These are phyloP conservation scores for Crepidodera aurea DNA, from an alignment of 2,888 invertebrate genomes.

Conservation along the genomic window DNA sequence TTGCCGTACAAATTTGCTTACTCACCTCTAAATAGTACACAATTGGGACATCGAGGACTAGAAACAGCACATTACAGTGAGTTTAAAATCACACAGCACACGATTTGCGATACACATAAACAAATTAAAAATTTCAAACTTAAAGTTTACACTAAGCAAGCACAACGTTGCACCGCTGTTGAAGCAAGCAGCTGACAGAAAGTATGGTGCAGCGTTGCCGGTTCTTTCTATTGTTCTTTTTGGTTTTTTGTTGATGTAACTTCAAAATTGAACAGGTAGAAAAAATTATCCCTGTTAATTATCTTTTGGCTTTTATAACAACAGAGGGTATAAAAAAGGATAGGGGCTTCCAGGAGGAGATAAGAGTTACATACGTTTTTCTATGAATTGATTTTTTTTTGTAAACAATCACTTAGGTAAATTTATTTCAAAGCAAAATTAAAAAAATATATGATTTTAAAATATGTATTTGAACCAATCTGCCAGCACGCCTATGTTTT, in stretches of 20 bases:
- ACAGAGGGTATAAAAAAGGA: not conserved
- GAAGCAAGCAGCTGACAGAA: conserved; percentile 75
- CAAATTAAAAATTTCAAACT: conserved; percentile 60
- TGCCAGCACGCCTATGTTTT: too few relatives aligned
- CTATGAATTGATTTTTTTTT: not conserved
- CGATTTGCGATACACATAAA: conserved; percentile 61
- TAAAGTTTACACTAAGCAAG: conserved; percentile 61
- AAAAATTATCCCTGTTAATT: not conserved
- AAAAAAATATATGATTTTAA: too few relatives aligned
- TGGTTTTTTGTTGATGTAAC: not conserved
- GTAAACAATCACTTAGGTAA: too few relatives aligned
- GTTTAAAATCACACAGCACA: conserved; percentile 54
- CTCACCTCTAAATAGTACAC: conserved; percentile 50
- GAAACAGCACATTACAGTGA: conserved; percentile 50
- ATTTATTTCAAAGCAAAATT: too few relatives aligned
- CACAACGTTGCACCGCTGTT: conserved; percentile 69
- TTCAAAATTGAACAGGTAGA: not conserved
- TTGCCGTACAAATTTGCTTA: conserved; percentile 13
- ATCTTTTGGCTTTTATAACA: not conserved
- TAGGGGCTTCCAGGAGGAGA: not conserved
- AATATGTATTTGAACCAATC: too few relatives aligned
- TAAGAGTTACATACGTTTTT: not conserved
- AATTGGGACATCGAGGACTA: conserved; percentile 45
- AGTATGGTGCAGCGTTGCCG: conserved; percentile 53
- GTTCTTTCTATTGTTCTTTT: conserved; percentile 42